phyloP scores from a whole-genome alignment of 2,797 vertebrate species.

The Sarcophilus harrisii region DNA sequence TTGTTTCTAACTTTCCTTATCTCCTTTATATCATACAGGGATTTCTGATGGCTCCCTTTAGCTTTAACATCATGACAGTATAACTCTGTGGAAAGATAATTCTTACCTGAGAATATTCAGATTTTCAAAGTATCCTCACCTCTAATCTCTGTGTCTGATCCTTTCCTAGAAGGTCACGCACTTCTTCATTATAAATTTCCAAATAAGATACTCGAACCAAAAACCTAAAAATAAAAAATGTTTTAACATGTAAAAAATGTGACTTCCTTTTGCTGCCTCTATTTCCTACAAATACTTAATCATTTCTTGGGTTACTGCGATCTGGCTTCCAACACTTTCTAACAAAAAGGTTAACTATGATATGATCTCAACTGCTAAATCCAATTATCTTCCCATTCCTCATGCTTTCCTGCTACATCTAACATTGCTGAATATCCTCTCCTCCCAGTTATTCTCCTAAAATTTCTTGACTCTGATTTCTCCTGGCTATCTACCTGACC shows the following conservation, averaged over 20 bases:
- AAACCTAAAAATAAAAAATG: conserved; percentile 88
- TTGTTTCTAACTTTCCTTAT: neutral
- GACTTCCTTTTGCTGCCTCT: neutral
- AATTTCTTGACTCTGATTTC: neutral
- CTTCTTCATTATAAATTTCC: conserved; percentile 99
- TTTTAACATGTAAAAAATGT: conserved; percentile 17
- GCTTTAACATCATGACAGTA: neutral
- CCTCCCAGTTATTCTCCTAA: neutral
- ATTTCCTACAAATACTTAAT: neutral
- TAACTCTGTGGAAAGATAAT: neutral
- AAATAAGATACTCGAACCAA: conserved; percentile 98
- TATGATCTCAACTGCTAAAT: neutral
- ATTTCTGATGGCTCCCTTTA: neutral
- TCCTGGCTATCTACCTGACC: neutral
- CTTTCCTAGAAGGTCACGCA: conserved; percentile 96
- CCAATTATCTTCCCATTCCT: neutral
- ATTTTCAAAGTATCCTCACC: conserved; percentile 85
- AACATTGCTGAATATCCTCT: neutral
- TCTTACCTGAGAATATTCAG: conserved; percentile 22
- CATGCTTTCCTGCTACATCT: neutral
- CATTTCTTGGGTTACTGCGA: neutral
- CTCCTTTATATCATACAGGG: neutral
- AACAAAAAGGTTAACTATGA: neutral
- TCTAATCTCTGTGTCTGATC: conserved; percentile 97
- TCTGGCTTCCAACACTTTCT: neutral